Evolutionary conservation across 2,888 invertebrate genomes (phyloP).

Genomic region (Mesorhabditis belari): DNA sequence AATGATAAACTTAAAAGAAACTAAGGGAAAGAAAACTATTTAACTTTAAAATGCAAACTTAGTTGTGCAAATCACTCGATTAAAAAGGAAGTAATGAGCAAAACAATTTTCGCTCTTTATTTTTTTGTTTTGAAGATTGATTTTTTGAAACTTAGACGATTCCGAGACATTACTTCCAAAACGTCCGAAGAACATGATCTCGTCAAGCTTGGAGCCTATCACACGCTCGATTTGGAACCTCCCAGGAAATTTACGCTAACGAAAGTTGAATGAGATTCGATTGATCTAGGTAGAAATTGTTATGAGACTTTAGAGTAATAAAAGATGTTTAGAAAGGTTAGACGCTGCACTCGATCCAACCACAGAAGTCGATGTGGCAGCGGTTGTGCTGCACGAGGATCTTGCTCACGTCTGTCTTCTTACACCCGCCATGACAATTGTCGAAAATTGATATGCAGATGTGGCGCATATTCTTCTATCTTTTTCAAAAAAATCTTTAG

Average conservation of each 20-base stretch:
- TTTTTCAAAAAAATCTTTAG: conserved; percentile 12
- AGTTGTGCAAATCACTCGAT: no score
- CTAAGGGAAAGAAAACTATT: no score
- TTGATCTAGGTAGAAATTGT: conserved; percentile 37
- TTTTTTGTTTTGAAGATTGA: no score
- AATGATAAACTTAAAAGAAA: no score
- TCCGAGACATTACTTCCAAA: conserved; percentile 64
- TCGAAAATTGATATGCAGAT: conserved; percentile 74
- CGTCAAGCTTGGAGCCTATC: conserved; percentile 98
- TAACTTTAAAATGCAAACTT: no score
- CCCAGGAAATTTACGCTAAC: conserved; percentile 77
- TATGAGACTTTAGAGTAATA: background rate
- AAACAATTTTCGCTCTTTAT: no score
- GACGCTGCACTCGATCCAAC: conserved; percentile 78
- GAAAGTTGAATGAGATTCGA: conserved; percentile 49
- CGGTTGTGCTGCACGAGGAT: conserved; percentile 76
- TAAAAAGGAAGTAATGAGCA: no score
- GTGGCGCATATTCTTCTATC: background rate
- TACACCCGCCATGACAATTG: conserved; percentile 89
- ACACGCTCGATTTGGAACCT: conserved; percentile 88
- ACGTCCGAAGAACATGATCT: conserved; percentile 95
- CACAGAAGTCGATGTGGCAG: conserved; percentile 88
- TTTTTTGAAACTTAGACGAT: no score
- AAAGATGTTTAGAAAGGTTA: conserved; percentile 30
- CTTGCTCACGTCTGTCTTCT: conserved; percentile 91